phyloP scores from a whole-genome alignment of 2,888 invertebrate genomes.

The Criorhina ranunculi region DNA sequence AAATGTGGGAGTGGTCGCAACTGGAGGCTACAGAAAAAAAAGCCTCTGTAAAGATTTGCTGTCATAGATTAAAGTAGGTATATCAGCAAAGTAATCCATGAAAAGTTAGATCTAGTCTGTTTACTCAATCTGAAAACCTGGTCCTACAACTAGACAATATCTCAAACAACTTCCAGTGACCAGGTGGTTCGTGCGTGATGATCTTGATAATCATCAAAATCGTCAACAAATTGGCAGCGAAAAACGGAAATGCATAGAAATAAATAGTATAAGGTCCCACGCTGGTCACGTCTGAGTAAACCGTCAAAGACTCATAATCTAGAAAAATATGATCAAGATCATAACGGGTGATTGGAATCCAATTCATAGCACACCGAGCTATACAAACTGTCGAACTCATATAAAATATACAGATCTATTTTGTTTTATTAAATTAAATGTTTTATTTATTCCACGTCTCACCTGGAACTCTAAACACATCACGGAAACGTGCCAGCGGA shows the following conservation, averaged over 20 bases:
- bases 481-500: slow-evolving; percentile 44
- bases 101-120: too few relatives aligned
- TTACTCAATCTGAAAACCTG: too few relatives aligned
- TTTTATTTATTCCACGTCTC: slow-evolving; percentile 41
- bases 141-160: too few relatives aligned
- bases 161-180: too few relatives aligned
- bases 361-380: not conserved
- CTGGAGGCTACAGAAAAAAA: too few relatives aligned
- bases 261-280: not conserved
- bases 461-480: slow-evolving; percentile 56
- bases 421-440: not conserved
- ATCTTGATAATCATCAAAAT: too few relatives aligned
- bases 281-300: slow-evolving; percentile 12
- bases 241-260: not conserved
- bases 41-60: too few relatives aligned
- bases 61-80: too few relatives aligned
- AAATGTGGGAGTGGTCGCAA: too few relatives aligned
- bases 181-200: too few relatives aligned
- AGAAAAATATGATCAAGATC: slow-evolving; percentile 26
- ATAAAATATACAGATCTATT: slow-evolving; percentile 1
- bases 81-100: too few relatives aligned
- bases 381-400: not conserved
- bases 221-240: not conserved
- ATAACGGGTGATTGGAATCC: slow-evolving; percentile 6
- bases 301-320: slow-evolving; percentile 1